phyloP scores from a whole-genome alignment of 2,113 vertebrate species.

The Dromaius novaehollandiae region DNA sequence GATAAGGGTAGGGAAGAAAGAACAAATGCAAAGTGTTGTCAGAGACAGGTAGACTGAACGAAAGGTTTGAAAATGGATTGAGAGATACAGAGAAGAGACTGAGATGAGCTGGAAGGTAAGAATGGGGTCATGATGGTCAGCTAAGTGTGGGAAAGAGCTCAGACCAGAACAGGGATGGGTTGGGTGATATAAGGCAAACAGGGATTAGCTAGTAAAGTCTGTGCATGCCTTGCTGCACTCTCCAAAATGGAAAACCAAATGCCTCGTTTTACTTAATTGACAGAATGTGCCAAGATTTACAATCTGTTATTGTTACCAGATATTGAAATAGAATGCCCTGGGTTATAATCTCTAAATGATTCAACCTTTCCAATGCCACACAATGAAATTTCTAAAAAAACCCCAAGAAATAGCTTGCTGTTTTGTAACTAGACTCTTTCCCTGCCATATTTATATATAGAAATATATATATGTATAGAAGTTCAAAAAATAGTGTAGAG shows the following conservation, averaged over 20 bases:
- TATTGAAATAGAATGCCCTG: background rate
- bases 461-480: background rate
- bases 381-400: background rate
- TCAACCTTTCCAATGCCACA: background rate
- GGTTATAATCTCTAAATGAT: background rate
- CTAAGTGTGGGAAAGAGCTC: background rate
- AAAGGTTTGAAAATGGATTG: too few species aligned
- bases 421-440: background rate
- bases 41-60: too few species aligned
- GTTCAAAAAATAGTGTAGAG: background rate
- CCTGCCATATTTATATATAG: background rate
- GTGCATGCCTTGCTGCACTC: background rate
- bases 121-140: background rate
- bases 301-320: background rate
- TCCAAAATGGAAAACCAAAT: background rate
- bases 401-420: background rate
- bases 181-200: background rate
- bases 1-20: too few species aligned
- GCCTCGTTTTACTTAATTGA: background rate
- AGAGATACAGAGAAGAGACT: too few species aligned
- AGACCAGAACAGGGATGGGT: background rate
- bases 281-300: background rate
- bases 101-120: too few species aligned
- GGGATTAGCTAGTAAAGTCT: fast-evolving
- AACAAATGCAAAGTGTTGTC: too few species aligned